Evolutionary conservation across 2,888 invertebrate genomes (phyloP).

Genomic region (Macrosiphum euphorbiae): DNA sequence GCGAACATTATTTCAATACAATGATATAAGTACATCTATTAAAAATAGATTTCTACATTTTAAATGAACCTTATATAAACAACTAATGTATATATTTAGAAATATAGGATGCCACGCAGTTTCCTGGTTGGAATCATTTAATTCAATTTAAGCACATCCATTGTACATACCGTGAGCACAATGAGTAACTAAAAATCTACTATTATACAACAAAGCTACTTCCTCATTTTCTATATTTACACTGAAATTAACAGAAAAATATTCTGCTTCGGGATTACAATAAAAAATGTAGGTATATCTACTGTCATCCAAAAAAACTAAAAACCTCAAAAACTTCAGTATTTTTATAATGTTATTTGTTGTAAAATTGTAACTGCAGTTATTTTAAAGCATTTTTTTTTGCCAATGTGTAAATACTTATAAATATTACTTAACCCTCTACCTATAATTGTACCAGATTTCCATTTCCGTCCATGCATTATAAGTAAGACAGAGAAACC

Average conservation of each 20-base stretch:
- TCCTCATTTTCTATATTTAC: too few relatives aligned
- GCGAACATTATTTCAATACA: not conserved
- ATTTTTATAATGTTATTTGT: not conserved
- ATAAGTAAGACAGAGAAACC: not conserved
- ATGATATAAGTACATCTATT: not conserved
- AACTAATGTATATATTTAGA: not conserved
- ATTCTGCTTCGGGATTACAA: not conserved
- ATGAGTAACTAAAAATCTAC: not conserved
- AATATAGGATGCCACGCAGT: not conserved
- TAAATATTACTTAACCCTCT: not conserved
- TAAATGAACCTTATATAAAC: not conserved
- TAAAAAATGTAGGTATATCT: not conserved
- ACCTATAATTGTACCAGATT: not conserved
- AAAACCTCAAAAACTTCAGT: too few relatives aligned
- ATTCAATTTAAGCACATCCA: not conserved
- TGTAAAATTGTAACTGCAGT: not conserved
- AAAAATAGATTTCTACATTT: not conserved
- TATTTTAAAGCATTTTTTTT: not conserved
- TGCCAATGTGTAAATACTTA: not conserved
- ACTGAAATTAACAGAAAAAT: too few relatives aligned
- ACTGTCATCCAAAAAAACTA: too few relatives aligned
- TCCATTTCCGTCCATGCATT: not conserved
- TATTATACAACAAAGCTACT: not conserved
- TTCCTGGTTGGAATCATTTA: not conserved
- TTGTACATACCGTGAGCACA: not conserved